phyloP scores from a whole-genome alignment of 2,888 invertebrate genomes.

The Microchrysa polita region DNA sequence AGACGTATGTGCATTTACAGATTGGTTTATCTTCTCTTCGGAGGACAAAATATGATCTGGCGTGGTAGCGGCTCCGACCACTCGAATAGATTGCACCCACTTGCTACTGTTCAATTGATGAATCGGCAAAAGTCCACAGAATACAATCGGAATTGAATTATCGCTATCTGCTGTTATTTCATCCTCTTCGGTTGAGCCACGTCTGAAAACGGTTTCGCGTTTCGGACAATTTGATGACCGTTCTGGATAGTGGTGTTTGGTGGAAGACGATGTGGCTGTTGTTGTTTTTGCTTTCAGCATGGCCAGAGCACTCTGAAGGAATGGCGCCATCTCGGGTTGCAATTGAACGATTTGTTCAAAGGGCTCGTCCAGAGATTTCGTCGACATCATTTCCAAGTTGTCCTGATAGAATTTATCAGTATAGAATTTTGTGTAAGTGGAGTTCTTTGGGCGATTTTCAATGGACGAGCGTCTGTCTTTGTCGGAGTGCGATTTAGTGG shows the following conservation, averaged over 20 bases:
- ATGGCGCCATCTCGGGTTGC: slow-evolving; percentile 40
- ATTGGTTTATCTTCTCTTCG: background rate
- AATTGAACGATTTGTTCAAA: slow-evolving; percentile 45
- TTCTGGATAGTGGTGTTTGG: slow-evolving; percentile 23
- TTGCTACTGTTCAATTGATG: slow-evolving; percentile 30
- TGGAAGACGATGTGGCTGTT: background rate
- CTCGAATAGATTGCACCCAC: slow-evolving; percentile 18
- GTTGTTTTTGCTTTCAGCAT: slow-evolving; percentile 22
- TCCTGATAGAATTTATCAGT: slow-evolving; percentile 46
- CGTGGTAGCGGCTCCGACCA: background rate
- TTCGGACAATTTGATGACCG: background rate
- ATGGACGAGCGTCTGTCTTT: background rate
- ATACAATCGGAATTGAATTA: slow-evolving; percentile 32
- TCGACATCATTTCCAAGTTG: slow-evolving; percentile 38
- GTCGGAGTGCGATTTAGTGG: background rate
- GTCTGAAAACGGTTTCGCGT: background rate
- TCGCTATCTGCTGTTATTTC: background rate
- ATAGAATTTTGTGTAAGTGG: slow-evolving; percentile 48
- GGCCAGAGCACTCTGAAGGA: slow-evolving; percentile 41
- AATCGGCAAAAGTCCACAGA: slow-evolving; percentile 34
- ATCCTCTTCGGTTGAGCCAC: slow-evolving; percentile 5
- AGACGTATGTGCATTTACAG: background rate
- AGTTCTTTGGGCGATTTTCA: slow-evolving; percentile 21
- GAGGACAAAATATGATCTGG: background rate
- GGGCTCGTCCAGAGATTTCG: slow-evolving; percentile 44